A percentile compares a stretch with the other conserved stretches of the same genome.
Evolutionary conservation across 92 coral and sea anemone genomes (phyloP).

Genomic region (Palythoa heliodiscus): DNA sequence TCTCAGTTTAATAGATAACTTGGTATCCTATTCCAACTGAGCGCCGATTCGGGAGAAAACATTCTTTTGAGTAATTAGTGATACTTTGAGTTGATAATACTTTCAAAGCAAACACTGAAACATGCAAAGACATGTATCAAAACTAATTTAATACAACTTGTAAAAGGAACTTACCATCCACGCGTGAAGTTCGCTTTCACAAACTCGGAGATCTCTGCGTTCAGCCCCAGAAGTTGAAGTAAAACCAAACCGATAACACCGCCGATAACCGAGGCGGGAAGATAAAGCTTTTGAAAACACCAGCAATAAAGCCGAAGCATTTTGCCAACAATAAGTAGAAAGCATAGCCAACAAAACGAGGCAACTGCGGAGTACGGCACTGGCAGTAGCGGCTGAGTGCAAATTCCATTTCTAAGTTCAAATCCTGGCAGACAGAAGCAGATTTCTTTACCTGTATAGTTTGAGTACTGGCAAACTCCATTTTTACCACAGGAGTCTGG

Average conservation of each 20-base stretch:
- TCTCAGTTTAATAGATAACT: too few relatives aligned
- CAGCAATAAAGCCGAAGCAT: constrained; percentile 72
- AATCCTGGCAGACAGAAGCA: constrained; percentile 66
- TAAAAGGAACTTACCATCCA: constrained; percentile 65
- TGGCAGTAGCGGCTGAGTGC: constrained; percentile 48
- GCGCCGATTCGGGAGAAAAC: too few relatives aligned
- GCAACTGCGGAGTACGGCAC: constrained; percentile 81
- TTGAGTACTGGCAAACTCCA: constrained; percentile 59
- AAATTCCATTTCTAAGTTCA: constrained; percentile 52
- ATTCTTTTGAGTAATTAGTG: too few relatives aligned
- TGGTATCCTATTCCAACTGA: too few relatives aligned
- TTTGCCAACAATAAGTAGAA: constrained; percentile 76
- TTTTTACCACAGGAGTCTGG: constrained; percentile 66
- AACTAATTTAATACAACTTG: too few relatives aligned
- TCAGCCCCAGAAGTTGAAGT: constrained; percentile 61
- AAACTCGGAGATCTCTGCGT: constrained; percentile 50
- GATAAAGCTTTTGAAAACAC: constrained; percentile 79
- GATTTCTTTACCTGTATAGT: constrained; percentile 39
- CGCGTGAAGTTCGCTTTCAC: constrained; percentile 70
- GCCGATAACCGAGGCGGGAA: constrained; percentile 83
- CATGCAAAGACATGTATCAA: background rate
- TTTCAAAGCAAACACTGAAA: background rate
- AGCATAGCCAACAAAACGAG: constrained; percentile 81
- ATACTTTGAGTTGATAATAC: too few relatives aligned
- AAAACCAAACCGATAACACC: constrained; percentile 65